These are phyloP conservation scores for Meloidogyne exigua DNA, from an alignment of 1,140 invertebrate genomes.

Conservation along the genomic window DNA sequence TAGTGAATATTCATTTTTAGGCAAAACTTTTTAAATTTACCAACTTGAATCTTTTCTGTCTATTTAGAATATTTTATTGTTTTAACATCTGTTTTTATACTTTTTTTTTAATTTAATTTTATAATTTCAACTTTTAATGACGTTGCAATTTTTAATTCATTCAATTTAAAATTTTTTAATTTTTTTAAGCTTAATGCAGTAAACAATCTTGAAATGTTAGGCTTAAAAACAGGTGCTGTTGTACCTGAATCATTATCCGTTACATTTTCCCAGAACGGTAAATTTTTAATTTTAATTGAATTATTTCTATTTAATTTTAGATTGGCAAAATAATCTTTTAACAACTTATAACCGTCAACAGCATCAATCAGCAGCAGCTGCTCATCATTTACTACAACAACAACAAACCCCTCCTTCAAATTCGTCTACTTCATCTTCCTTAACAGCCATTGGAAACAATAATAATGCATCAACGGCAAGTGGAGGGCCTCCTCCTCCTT, in stretches of 20 bases:
- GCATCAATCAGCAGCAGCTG: neutral
- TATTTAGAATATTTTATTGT: neutral
- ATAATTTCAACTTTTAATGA: no score
- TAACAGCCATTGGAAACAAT: neutral
- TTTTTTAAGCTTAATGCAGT: constrained; percentile 17
- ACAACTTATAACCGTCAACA: constrained; percentile 28
- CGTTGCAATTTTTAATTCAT: no score
- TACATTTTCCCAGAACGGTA: constrained; percentile 29
- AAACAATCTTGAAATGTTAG: constrained; percentile 33
- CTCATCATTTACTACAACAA: constrained; percentile 1
- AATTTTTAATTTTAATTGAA: neutral
- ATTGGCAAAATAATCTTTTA: constrained; percentile 47
- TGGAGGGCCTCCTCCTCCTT: neutral
- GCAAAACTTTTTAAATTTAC: no score
- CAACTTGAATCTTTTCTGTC: no score
- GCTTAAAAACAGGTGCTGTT: constrained; percentile 23
- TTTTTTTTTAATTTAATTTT: no score
- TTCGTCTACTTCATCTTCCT: neutral
- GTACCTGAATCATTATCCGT: constrained; percentile 23
- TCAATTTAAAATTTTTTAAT: no score
- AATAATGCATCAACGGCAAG: neutral
- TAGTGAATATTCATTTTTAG: no score
- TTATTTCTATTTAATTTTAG: constrained; percentile 15
- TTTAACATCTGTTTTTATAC: constrained; percentile 13
- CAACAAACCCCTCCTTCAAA: constrained; percentile 9